Evolutionary conservation across 2,888 invertebrate genomes (phyloP).

Genomic region (Apomyelois bistriatella): DNA sequence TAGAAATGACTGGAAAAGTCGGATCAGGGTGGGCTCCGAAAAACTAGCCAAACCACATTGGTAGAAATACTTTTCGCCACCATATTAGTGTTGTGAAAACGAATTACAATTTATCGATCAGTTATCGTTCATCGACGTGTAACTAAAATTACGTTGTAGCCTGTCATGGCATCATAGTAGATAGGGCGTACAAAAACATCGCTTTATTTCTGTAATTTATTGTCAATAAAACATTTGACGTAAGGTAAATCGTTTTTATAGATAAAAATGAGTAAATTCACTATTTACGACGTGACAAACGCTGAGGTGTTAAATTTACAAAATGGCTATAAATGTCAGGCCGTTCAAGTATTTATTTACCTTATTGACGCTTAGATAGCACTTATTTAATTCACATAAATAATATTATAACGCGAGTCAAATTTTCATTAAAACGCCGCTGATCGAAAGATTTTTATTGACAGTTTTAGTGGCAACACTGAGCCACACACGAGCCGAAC

Average conservation of each 20-base stretch:
- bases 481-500: slow-evolving; percentile 74
- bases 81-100: background rate
- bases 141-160: background rate
- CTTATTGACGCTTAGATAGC: slow-evolving; percentile 56
- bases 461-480: slow-evolving; percentile 68
- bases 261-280: slow-evolving; percentile 47
- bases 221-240: slow-evolving; percentile 36
- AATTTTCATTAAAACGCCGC: slow-evolving; percentile 64
- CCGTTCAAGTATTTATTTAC: slow-evolving; percentile 53
- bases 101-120: background rate
- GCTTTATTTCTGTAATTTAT: slow-evolving; percentile 32
- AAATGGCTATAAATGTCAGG: slow-evolving; percentile 56
- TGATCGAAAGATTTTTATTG: slow-evolving; percentile 67
- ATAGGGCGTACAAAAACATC: slow-evolving; percentile 17
- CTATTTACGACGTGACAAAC: slow-evolving; percentile 64
- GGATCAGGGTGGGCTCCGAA: too few species aligned
- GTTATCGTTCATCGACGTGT: background rate
- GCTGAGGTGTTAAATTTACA: slow-evolving; percentile 49
- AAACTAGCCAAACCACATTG: too few species aligned
- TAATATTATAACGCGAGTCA: slow-evolving; percentile 62
- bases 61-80: background rate
- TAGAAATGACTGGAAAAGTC: too few species aligned
- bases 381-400: slow-evolving; percentile 65
- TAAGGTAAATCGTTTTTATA: slow-evolving; percentile 34
- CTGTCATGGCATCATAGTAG: slow-evolving; percentile 12